Conservation (phyloP, 2,888 invertebrate genomes). For the Thera obeliscata region DNA sequence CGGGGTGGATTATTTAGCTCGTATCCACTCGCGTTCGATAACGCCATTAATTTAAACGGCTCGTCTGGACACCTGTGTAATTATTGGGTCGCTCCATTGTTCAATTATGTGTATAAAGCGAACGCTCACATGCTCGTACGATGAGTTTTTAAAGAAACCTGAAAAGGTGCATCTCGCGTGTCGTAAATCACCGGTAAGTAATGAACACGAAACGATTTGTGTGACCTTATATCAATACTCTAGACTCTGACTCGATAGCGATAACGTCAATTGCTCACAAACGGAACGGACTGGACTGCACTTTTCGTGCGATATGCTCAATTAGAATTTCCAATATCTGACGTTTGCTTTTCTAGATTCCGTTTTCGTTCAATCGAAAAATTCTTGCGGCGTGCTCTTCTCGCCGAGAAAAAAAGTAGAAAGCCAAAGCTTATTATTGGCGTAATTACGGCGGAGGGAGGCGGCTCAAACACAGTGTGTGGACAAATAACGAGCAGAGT, state of each 20-base stretch:
- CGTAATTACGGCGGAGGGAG: slow-evolving; percentile 67
- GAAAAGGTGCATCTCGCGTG: slow-evolving; percentile 63
- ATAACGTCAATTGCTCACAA: slow-evolving; percentile 59
- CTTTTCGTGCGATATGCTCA: slow-evolving; percentile 49
- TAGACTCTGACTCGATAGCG: slow-evolving; percentile 44
- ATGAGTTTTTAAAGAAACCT: slow-evolving; percentile 53
- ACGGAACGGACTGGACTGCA: slow-evolving; percentile 45
- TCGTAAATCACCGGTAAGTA: slow-evolving; percentile 60
- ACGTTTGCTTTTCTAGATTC: slow-evolving; percentile 58
- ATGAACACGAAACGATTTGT: slow-evolving; percentile 67
- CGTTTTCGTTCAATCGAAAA: slow-evolving; percentile 59
- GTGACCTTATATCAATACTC: slow-evolving; percentile 40
- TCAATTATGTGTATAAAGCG: slow-evolving; percentile 60
- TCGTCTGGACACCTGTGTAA: slow-evolving; percentile 57
- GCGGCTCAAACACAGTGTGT: slow-evolving; percentile 66
- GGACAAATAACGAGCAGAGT: slow-evolving; percentile 74
- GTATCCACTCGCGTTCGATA: slow-evolving; percentile 52
- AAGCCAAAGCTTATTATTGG: slow-evolving; percentile 71
- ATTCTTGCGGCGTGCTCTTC: slow-evolving; percentile 51
- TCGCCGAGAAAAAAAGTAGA: slow-evolving; percentile 56
- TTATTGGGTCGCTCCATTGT: slow-evolving; percentile 57
- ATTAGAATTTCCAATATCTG: slow-evolving; percentile 62
- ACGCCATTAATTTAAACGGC: slow-evolving; percentile 60
- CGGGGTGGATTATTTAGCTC: slow-evolving; percentile 47
- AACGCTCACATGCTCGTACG: slow-evolving; percentile 45